These are phyloP conservation scores for Sphyrna mokarran DNA, from an alignment of 2,113 vertebrate genomes.

Conservation along the genomic window DNA sequence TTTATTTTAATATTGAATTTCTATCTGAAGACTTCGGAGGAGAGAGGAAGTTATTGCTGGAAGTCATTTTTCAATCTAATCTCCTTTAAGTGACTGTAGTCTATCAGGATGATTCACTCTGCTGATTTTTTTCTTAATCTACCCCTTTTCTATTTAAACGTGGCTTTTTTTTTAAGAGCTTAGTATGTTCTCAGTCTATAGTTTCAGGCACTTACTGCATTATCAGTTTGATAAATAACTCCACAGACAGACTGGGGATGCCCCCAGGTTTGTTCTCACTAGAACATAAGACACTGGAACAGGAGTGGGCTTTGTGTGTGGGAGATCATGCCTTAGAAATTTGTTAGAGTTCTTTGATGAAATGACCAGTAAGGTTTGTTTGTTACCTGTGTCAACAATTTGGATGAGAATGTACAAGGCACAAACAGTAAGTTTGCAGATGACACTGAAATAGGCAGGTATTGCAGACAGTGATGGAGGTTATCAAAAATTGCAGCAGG, in stretches of 20 bases:
- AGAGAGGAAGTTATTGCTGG: neutral
- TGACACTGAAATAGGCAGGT: too few relatives aligned
- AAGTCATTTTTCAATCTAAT: neutral
- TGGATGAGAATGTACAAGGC: too few relatives aligned
- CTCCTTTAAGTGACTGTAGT: constrained; percentile 10
- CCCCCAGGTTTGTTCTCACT: neutral
- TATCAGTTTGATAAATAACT: neutral
- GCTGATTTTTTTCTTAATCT: neutral
- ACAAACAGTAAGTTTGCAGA: too few relatives aligned
- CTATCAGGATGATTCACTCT: neutral
- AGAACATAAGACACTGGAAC: neutral
- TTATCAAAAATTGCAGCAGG: too few relatives aligned
- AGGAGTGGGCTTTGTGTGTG: neutral
- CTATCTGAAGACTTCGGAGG: neutral
- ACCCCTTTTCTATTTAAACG: neutral
- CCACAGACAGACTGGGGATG: neutral
- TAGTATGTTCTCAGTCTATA: neutral
- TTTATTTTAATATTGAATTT: constrained; percentile 23
- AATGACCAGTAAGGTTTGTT: too few relatives aligned
- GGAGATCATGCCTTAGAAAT: too few relatives aligned
- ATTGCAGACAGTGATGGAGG: too few relatives aligned
- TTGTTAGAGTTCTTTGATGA: too few relatives aligned
- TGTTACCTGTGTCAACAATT: too few relatives aligned
- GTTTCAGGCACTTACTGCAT: neutral
- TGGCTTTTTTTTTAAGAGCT: neutral